phyloP scores from a whole-genome alignment of 2,888 invertebrate species.

The Chymomyza amoena region DNA sequence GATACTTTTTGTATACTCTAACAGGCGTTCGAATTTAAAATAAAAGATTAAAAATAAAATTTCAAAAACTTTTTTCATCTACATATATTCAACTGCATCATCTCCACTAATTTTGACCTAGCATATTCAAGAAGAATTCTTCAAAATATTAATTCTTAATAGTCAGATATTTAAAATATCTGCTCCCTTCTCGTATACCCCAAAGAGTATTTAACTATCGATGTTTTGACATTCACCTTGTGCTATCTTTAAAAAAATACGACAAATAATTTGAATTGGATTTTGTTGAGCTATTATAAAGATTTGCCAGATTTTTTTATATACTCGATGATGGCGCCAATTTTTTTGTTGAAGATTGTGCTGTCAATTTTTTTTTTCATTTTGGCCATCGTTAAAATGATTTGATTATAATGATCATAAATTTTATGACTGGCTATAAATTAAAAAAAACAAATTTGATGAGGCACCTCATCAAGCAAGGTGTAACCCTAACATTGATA shows the following conservation, averaged over 20 bases:
- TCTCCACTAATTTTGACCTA: too few species aligned
- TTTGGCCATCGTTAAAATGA: constrained; percentile 42
- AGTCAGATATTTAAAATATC: too few species aligned
- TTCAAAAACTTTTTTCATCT: too few species aligned
- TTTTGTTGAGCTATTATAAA: constrained; percentile 58
- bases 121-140: too few species aligned
- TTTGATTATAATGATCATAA: constrained; percentile 36
- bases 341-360: constrained; percentile 42
- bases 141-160: too few species aligned
- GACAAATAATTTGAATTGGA: constrained; percentile 30
- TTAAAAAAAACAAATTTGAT: not conserved
- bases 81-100: too few species aligned
- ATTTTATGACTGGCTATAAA: not conserved
- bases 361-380: constrained; percentile 14
- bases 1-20: too few species aligned
- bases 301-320: not conserved
- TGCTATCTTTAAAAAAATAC: not conserved
- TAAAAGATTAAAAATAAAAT: too few species aligned
- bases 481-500: not conserved
- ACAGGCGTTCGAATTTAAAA: too few species aligned
- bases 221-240: not conserved
- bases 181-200: too few species aligned
- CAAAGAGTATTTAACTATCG: not conserved
- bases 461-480: not conserved
- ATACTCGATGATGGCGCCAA: constrained; percentile 40